Percentiles rank a stretch among this genome's conserved stretches.
Evolutionary conservation across 2,888 invertebrate genomes (phyloP).

Genomic region (Theretra japonica): DNA sequence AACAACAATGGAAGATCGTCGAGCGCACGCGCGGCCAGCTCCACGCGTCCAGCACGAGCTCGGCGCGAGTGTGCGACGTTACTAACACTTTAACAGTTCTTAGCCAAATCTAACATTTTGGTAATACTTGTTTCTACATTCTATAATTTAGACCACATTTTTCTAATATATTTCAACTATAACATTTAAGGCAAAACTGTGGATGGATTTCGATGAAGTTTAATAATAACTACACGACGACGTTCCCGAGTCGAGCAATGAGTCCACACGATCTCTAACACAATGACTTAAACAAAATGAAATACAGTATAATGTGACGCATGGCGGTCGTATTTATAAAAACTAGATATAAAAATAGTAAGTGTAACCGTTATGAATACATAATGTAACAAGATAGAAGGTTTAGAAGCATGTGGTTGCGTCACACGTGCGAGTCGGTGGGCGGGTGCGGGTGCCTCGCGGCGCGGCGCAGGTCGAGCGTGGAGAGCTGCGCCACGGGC

Average conservation of each 20-base stretch:
- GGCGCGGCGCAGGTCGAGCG: constrained; percentile 60
- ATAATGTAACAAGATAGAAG: background rate
- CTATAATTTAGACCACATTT: background rate
- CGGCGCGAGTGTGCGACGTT: background rate
- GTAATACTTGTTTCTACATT: background rate
- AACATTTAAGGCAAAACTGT: background rate
- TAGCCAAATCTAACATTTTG: background rate
- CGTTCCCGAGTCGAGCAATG: background rate
- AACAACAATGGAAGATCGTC: background rate
- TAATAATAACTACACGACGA: background rate
- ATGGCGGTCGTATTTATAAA: too few species aligned
- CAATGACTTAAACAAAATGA: background rate
- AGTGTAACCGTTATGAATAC: background rate
- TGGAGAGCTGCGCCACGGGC: constrained; percentile 74
- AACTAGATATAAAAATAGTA: constrained; percentile 1
- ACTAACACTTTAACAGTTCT: background rate
- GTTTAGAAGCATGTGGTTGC: background rate
- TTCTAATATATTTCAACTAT: background rate
- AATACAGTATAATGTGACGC: background rate
- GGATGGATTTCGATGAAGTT: background rate
- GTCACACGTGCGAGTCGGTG: constrained; percentile 13
- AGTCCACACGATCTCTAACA: background rate
- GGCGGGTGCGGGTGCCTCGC: background rate
- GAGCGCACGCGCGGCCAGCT: background rate
- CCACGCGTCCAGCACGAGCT: background rate